A percentile compares a stretch with the other conserved stretches of the same genome.
These are phyloP conservation scores for Talpa occidentalis DNA, from an alignment of 2,113 vertebrate species.

Conservation along the genomic window DNA sequence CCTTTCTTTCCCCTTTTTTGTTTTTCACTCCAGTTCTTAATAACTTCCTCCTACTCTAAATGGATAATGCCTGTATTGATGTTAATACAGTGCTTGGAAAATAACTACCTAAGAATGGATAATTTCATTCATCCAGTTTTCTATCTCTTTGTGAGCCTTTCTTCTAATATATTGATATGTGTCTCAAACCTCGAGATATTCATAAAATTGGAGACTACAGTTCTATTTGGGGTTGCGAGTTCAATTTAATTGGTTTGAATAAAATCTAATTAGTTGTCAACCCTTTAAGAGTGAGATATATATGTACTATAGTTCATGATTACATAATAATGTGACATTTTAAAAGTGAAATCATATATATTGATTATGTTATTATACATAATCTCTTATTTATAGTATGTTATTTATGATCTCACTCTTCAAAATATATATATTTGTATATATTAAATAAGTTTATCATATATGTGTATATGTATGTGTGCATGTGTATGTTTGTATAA, in stretches of 20 bases:
- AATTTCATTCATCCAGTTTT: neutral
- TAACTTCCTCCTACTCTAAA: neutral
- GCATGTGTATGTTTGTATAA: neutral
- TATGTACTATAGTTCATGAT: too few species aligned
- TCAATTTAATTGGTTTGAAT: conserved; percentile 4
- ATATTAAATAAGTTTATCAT: too few species aligned
- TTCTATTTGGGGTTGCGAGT: neutral
- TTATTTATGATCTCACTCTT: too few species aligned
- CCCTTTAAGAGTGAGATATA: neutral
- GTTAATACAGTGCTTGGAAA: neutral
- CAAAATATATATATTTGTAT: too few species aligned
- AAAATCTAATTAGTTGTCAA: neutral
- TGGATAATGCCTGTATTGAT: neutral
- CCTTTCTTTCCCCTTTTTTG: neutral
- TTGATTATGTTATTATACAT: too few species aligned
- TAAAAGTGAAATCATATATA: too few species aligned
- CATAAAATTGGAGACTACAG: neutral
- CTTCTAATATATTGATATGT: neutral
- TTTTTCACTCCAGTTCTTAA: neutral
- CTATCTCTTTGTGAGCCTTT: neutral
- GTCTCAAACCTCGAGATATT: neutral
- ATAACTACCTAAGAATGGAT: neutral
- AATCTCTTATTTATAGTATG: too few species aligned
- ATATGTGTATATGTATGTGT: too few species aligned
- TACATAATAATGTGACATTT: neutral